Evolutionary conservation across 2,113 vertebrate species (phyloP).

Genomic region (Phylloscopus whistleri): DNA sequence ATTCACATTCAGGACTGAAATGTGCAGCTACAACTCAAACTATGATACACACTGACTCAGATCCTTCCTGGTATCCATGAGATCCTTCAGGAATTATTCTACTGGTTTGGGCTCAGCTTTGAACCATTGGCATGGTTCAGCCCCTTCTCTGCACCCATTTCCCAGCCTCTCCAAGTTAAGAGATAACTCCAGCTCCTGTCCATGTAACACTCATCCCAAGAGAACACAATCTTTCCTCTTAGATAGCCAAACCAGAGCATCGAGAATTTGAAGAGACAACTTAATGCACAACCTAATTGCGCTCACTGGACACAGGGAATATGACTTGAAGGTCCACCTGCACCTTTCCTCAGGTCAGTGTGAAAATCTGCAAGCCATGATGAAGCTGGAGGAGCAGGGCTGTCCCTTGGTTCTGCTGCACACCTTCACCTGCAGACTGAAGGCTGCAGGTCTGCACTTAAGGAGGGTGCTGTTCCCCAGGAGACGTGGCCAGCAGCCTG

Average conservation of each 20-base stretch:
- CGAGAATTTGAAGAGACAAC: neutral
- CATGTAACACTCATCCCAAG: fast-evolving
- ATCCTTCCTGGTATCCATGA: neutral
- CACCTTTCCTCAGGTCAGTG: neutral
- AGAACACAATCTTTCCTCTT: neutral
- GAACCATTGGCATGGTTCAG: neutral
- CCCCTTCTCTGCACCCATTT: neutral
- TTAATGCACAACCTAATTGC: neutral
- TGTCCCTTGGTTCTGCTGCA: neutral
- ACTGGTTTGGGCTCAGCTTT: neutral
- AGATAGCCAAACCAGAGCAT: neutral
- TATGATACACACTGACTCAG: neutral
- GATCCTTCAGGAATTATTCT: neutral
- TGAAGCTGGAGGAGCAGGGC: neutral
- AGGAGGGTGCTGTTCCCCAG: neutral
- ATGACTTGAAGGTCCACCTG: neutral
- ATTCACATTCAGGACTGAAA: neutral
- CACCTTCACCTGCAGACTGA: neutral
- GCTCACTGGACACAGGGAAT: neutral
- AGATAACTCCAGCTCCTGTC: neutral
- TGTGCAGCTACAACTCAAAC: neutral
- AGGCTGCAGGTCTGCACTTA: neutral
- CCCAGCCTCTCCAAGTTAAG: neutral
- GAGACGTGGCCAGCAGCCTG: neutral
- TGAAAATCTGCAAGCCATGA: neutral